Conservation (phyloP, 2,113 vertebrate genomes). For the Hydrolagus affinis region DNA sequence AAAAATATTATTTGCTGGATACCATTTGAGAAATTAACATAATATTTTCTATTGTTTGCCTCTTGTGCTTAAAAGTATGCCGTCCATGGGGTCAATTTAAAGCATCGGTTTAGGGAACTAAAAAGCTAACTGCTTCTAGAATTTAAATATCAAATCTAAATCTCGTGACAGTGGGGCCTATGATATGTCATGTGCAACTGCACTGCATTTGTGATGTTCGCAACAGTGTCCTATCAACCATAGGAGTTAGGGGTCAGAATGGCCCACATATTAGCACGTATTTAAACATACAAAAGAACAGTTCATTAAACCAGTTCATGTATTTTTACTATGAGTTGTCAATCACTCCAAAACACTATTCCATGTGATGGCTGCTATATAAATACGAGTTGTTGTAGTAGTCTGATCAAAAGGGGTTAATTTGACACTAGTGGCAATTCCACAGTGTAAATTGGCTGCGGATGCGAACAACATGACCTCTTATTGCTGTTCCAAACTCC, state of each 20-base stretch:
- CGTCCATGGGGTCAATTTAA: too few relatives aligned
- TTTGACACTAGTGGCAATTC: background rate
- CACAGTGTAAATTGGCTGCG: background rate
- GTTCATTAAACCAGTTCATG: background rate
- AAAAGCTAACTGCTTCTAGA: background rate
- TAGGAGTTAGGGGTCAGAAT: background rate
- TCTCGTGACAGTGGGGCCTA: background rate
- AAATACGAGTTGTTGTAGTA: too few relatives aligned
- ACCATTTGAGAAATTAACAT: background rate
- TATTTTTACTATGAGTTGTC: background rate
- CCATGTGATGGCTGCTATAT: too few relatives aligned
- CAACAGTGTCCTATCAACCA: too few relatives aligned
- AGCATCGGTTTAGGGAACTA: too few relatives aligned
- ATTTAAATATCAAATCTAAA: background rate
- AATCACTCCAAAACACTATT: too few relatives aligned
- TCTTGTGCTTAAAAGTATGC: too few relatives aligned
- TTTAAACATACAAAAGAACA: background rate
- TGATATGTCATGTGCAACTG: background rate
- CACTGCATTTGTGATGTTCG: background rate
- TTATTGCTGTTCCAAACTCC: background rate
- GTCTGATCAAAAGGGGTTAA: background rate
- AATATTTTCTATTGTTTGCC: background rate
- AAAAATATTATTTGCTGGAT: background rate
- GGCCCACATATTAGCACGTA: background rate
- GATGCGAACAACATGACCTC: background rate